Evolutionary conservation across 2,888 invertebrate genomes (phyloP).

Genomic region (Allolobophora icterica): DNA sequence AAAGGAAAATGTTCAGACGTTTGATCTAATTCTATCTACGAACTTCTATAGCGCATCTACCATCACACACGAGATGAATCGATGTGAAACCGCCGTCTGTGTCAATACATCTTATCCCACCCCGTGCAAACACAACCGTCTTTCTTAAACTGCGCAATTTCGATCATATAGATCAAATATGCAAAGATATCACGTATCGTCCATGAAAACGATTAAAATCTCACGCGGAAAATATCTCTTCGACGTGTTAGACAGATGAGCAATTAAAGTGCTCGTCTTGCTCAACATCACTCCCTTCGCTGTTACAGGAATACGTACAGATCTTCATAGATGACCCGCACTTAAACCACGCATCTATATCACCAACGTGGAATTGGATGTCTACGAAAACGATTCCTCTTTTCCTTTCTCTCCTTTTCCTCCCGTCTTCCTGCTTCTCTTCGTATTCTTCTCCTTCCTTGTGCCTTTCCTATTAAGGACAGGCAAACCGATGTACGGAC

Average conservation of each 20-base stretch:
- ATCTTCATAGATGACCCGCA: not conserved
- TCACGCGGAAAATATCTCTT: not conserved
- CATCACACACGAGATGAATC: not conserved
- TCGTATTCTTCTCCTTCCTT: not conserved
- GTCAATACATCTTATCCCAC: not conserved
- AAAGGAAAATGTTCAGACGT: not conserved
- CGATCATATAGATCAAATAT: not conserved
- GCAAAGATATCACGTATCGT: not conserved
- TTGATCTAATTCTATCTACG: too few relatives aligned
- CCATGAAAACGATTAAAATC: not conserved
- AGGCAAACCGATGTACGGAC: not conserved
- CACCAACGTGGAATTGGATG: not conserved
- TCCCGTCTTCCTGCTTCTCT: not conserved
- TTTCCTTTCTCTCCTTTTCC: not conserved
- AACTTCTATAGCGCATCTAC: not conserved
- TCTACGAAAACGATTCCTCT: not conserved
- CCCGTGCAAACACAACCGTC: not conserved
- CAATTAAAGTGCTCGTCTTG: not conserved
- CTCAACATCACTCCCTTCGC: not conserved
- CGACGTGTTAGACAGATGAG: not conserved
- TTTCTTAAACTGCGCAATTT: not conserved
- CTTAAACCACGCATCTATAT: not conserved
- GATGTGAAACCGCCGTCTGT: not conserved
- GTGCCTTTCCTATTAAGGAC: not conserved
- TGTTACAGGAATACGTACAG: not conserved